Base-by-base conservation (phyloP, 1,140 invertebrate genomes). In the Zaprionus africanus region DNA sequence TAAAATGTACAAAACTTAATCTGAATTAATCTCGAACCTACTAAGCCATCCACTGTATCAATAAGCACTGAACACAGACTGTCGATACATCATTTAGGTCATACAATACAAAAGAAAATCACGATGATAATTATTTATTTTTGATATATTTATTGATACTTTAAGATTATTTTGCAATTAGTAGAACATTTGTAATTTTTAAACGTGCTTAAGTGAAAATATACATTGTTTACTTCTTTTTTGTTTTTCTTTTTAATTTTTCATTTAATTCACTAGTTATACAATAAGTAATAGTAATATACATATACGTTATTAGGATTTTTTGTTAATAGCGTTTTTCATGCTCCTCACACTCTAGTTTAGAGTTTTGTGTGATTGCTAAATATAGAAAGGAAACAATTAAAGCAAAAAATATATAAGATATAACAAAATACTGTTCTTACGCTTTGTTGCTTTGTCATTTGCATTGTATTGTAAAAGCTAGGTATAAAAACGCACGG, bases 201-300 rank as follows among this genome's bases (percentile, higher is more conserved):
- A 85, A 87, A 88, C 81, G 83, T 87, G 83, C 78, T 83, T 81
- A 87, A 90, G 57, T 84, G 83, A 88, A 87, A 88, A 81, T 87
- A 88, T 88, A 88, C 78, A 88, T 83, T 70, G 65, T 74, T 74
- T 60, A 43, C 54, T 67, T 57, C 28, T 31, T 31, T 31, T 31
- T 43, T 59, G 31, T 38, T 74, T 56, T 62, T 11, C 2, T 4
- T 15, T 41, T 71, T 66, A 28, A 26, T 19, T 79, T 51, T 79
- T 34, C 66, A 86, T 86, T 85, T 88, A 83, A 80, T 86, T 87
- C 46, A 73, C 83, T 87, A 87, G 43, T 87, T 88, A 84, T 82
- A 88, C 66, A 88, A 76, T 87, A 87, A 84, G 83, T 88, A 87
- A 87, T 84, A 83, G 60, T 87, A 87, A 87, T 88, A 87, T 81